Evolutionary conservation across 2,797 vertebrate species (phyloP).

Genomic region (Girardinus metallicus): DNA sequence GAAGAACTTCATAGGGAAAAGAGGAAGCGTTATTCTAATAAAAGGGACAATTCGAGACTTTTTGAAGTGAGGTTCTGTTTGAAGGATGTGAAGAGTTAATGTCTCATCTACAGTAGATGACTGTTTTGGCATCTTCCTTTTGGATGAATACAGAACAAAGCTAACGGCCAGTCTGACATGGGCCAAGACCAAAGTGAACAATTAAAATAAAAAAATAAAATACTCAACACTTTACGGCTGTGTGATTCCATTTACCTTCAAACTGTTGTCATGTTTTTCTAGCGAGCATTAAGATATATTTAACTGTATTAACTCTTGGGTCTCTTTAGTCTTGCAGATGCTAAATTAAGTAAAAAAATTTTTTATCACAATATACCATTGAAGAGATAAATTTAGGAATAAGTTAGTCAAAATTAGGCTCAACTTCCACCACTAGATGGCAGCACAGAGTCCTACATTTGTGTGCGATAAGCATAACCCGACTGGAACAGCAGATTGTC

Average conservation of each 20-base stretch:
- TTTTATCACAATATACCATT: neutral
- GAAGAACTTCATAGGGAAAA: constrained; percentile 73
- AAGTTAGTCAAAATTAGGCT: neutral
- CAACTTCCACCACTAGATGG: neutral
- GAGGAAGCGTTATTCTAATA: constrained; percentile 67
- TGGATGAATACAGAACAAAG: neutral
- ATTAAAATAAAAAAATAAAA: neutral
- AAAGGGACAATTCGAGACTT: constrained; percentile 1
- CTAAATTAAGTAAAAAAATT: neutral
- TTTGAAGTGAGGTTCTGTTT: constrained; percentile 2
- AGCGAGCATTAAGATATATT: neutral
- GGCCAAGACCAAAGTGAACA: neutral
- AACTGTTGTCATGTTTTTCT: neutral
- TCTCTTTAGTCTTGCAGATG: neutral
- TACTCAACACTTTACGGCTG: neutral
- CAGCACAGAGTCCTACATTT: neutral
- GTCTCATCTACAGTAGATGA: neutral
- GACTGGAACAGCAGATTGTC: neutral
- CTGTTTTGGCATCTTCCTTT: neutral
- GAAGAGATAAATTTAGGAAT: neutral
- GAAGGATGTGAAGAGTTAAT: neutral
- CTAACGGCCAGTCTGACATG: neutral
- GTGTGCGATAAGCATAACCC: neutral
- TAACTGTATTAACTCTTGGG: neutral
- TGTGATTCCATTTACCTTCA: neutral